phyloP scores from a whole-genome alignment of 1,140 invertebrate species.

The Theocolax elegans region DNA sequence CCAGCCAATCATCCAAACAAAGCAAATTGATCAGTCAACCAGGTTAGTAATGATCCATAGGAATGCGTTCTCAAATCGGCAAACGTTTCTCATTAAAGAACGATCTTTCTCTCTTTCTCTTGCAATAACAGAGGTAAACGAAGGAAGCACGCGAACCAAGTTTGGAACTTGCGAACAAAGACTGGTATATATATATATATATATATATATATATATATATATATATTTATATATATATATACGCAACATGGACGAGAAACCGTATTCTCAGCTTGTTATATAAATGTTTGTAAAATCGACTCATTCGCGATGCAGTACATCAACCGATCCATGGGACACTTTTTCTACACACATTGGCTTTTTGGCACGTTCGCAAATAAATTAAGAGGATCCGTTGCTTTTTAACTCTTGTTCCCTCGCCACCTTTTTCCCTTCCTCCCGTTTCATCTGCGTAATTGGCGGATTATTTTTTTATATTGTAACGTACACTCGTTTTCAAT shows the following conservation, averaged over 20 bases:
- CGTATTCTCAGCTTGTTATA: background rate
- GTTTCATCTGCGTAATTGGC: slow-evolving; percentile 6
- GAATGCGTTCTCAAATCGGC: slow-evolving; percentile 36
- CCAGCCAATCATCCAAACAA: slow-evolving; percentile 16
- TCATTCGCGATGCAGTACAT: slow-evolving; percentile 51
- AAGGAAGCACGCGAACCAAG: slow-evolving; percentile 43
- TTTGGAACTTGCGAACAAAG: slow-evolving; percentile 46
- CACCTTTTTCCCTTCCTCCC: background rate
- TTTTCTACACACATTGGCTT: too few relatives aligned
- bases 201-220: too few relatives aligned
- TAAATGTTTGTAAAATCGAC: slow-evolving; percentile 50
- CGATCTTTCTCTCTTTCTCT: slow-evolving; percentile 9
- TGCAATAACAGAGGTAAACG: slow-evolving; percentile 42
- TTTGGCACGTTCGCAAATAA: slow-evolving; percentile 17
- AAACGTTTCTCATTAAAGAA: slow-evolving; percentile 52
- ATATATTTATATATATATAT: too few relatives aligned
- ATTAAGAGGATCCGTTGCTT: too few relatives aligned
- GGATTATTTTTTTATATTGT: background rate
- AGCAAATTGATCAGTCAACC: slow-evolving; percentile 31
- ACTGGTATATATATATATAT: slow-evolving; percentile 14
- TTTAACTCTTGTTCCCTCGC: background rate
- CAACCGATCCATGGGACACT: slow-evolving; percentile 7
- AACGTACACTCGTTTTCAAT: background rate
- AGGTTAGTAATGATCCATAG: slow-evolving; percentile 40
- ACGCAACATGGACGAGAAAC: too few relatives aligned